phyloP scores from a whole-genome alignment of 2,888 invertebrate genomes.

The Patella depressa region DNA sequence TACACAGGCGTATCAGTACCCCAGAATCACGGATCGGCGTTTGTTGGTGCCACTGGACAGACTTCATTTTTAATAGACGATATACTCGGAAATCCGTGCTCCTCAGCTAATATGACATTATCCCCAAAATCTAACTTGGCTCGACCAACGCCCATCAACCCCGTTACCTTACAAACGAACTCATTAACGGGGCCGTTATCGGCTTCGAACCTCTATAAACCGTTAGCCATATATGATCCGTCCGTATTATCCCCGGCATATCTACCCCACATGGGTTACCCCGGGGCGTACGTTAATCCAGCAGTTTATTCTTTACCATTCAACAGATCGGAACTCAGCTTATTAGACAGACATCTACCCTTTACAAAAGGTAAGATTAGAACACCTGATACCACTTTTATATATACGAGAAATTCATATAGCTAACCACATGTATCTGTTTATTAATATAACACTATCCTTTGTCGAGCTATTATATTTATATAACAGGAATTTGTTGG shows the following conservation, averaged over 20 bases:
- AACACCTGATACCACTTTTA: neutral
- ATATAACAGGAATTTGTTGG: no score
- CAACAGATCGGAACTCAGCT: neutral
- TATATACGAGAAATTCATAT: no score
- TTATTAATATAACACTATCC: no score
- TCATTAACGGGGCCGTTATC: conserved; percentile 39
- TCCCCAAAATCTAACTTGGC: conserved; percentile 34
- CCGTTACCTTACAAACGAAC: conserved; percentile 47
- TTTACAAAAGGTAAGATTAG: neutral
- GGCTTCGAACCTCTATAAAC: conserved; percentile 48
- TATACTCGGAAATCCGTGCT: conserved; percentile 43
- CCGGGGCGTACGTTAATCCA: neutral
- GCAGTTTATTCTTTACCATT: conserved; percentile 1
- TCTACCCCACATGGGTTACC: neutral
- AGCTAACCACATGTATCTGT: no score
- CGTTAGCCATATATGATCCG: conserved; percentile 51
- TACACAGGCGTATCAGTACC: neutral
- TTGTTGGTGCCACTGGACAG: conserved; percentile 27
- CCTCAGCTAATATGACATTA: conserved; percentile 33
- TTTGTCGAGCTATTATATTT: no score
- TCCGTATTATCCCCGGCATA: conserved; percentile 25
- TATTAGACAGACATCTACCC: conserved; percentile 5
- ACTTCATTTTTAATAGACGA: conserved; percentile 54
- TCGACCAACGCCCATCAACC: conserved; percentile 55
- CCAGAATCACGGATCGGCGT: neutral